Conservation (phyloP, 2,113 vertebrate genomes). For the Thomomys bottae region DNA sequence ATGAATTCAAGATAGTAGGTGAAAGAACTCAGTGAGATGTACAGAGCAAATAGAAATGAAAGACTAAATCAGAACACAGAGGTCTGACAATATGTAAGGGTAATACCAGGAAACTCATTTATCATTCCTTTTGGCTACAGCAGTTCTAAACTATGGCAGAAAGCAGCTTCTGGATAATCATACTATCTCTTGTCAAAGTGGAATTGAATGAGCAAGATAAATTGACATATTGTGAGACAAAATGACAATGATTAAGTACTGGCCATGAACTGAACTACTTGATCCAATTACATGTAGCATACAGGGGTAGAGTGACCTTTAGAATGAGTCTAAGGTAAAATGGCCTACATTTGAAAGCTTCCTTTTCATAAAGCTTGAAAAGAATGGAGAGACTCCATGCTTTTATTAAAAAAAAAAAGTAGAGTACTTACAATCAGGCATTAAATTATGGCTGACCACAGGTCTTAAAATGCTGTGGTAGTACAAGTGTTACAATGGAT, state of each 20-base stretch:
- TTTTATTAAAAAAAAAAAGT: conserved; percentile 6
- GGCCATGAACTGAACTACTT: conserved; percentile 49
- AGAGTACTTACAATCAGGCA: not conserved
- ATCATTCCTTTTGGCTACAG: conserved; percentile 21
- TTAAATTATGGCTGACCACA: not conserved
- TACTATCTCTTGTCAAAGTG: conserved; percentile 61
- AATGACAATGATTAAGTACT: conserved; percentile 77
- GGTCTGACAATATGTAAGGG: not conserved
- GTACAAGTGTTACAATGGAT: not conserved
- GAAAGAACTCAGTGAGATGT: not conserved
- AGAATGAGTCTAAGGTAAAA: conserved; percentile 3
- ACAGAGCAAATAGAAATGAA: not conserved
- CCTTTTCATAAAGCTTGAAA: conserved; percentile 46
- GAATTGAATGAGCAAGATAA: conserved; percentile 76
- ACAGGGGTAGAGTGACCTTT: conserved; percentile 54
- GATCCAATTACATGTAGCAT: conserved; percentile 63
- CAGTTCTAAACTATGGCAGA: conserved; percentile 61
- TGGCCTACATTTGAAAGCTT: conserved; percentile 40
- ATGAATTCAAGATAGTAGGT: not conserved
- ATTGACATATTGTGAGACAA: conserved; percentile 66
- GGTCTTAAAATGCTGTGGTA: not conserved
- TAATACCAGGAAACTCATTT: conserved; percentile 10
- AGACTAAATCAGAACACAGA: conserved; percentile 18
- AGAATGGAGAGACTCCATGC: conserved; percentile 28
- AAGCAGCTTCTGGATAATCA: conserved; percentile 62